Evolutionary conservation across 1,140 invertebrate genomes (phyloP).

Genomic region (Glossosoma conforme): DNA sequence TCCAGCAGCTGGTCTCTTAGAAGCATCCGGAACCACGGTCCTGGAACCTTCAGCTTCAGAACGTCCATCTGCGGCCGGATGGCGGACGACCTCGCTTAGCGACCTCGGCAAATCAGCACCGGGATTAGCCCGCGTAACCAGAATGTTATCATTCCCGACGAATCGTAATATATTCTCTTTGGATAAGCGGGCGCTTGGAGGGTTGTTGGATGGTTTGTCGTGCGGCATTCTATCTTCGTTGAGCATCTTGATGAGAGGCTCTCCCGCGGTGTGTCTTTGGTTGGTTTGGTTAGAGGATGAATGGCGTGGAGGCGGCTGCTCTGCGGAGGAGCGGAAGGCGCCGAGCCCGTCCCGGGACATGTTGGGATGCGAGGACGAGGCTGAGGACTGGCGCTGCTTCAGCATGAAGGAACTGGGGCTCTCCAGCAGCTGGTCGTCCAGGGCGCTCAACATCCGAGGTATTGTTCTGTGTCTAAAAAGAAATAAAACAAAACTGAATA

Average conservation of each 20-base stretch:
- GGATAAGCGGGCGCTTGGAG: constrained; percentile 11
- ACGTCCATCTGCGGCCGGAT: constrained; percentile 10
- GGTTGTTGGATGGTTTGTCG: constrained; percentile 10
- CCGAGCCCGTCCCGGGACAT: constrained; percentile 36
- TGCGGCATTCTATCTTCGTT: constrained; percentile 9
- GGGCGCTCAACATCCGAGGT: constrained; percentile 42
- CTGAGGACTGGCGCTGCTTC: constrained; percentile 26
- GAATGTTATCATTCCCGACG: constrained; percentile 24
- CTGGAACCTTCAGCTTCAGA: constrained; percentile 15
- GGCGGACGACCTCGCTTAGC: constrained; percentile 17
- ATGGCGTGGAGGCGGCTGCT: constrained; percentile 19
- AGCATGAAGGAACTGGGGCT: constrained; percentile 19
- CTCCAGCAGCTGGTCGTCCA: constrained; percentile 32
- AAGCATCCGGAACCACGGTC: constrained; percentile 3
- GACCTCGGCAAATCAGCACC: constrained; percentile 19
- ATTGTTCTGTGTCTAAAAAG: constrained; percentile 43
- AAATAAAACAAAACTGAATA: not conserved
- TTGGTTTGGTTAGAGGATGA: constrained; percentile 13
- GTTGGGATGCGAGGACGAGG: constrained; percentile 33
- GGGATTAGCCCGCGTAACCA: constrained; percentile 15
- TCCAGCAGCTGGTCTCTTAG: constrained; percentile 22
- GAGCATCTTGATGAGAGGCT: not conserved
- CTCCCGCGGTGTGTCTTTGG: constrained; percentile 14
- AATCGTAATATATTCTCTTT: constrained; percentile 28
- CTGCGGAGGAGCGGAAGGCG: constrained; percentile 38